These are phyloP conservation scores for Dendrocincla fuliginosa DNA, from an alignment of 2,797 vertebrate genomes.

Conservation along the genomic window DNA sequence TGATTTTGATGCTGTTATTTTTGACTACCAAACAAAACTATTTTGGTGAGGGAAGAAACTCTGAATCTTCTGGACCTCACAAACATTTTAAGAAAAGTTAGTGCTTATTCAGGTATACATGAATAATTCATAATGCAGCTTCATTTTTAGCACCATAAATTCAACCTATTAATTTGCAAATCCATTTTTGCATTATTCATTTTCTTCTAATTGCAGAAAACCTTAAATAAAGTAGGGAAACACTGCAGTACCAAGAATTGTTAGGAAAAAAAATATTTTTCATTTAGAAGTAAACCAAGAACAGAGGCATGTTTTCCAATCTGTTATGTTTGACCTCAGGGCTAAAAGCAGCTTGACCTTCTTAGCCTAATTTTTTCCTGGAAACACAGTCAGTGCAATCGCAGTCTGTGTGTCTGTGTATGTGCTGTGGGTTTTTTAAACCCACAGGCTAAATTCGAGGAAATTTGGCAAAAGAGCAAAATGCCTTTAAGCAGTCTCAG, in stretches of 20 bases:
- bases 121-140: constrained; percentile 42
- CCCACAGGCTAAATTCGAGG: neutral
- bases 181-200: constrained; percentile 54
- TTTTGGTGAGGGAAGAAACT: neutral
- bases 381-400: neutral
- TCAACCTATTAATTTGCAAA: constrained; percentile 50
- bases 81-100: neutral
- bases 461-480: neutral
- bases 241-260: neutral
- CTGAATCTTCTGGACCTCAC: neutral
- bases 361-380: neutral
- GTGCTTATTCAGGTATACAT: constrained; percentile 16
- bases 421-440: neutral
- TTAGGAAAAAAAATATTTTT: constrained; percentile 5
- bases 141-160: constrained; percentile 32
- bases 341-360: neutral
- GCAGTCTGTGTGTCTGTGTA: neutral
- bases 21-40: neutral
- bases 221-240: constrained; percentile 27
- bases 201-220: constrained; percentile 49
- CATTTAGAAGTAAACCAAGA: neutral
- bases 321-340: neutral
- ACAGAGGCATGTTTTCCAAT: neutral
- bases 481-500: neutral
- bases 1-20: neutral